phyloP scores from a whole-genome alignment of 1,140 invertebrate species.

The Drosophila sproati region DNA sequence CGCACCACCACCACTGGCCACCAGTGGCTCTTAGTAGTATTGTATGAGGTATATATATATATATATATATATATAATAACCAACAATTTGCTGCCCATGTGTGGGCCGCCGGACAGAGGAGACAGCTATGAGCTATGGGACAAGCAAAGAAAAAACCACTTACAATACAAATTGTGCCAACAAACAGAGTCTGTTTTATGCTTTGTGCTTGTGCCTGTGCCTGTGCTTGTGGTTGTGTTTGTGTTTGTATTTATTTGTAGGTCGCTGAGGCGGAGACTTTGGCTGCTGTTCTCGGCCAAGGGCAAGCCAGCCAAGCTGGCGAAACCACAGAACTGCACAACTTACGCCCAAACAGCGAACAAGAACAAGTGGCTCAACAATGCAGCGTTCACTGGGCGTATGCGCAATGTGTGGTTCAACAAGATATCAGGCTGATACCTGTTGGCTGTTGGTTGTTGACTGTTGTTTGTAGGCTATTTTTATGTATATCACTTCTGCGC shows the following conservation, averaged over 20 bases:
- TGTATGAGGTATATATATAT: no score
- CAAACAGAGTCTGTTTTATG: not conserved
- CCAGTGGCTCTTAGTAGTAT: not conserved
- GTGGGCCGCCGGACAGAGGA: not conserved
- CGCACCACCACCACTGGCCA: conserved; percentile 1
- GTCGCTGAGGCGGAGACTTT: not conserved
- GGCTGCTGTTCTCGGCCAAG: conserved; percentile 9
- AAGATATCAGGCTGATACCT: not conserved
- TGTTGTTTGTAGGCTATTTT: not conserved
- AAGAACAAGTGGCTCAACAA: not conserved
- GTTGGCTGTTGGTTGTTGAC: not conserved
- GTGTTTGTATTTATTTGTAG: not conserved
- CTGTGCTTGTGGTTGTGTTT: not conserved
- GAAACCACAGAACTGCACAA: conserved; percentile 2
- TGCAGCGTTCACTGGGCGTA: conserved; percentile 11
- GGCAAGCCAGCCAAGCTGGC: conserved; percentile 4
- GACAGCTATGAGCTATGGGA: not conserved
- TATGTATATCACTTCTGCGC: not conserved
- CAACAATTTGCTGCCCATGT: not conserved
- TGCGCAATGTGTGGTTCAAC: conserved; percentile 18
- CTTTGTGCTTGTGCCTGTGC: not conserved
- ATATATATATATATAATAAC: no score
- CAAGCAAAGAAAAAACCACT: conserved; percentile 1
- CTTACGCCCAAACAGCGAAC: conserved; percentile 2
- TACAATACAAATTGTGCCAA: not conserved